Evolutionary conservation across 1,140 invertebrate species (phyloP).

Genomic region (Euura lappo): DNA sequence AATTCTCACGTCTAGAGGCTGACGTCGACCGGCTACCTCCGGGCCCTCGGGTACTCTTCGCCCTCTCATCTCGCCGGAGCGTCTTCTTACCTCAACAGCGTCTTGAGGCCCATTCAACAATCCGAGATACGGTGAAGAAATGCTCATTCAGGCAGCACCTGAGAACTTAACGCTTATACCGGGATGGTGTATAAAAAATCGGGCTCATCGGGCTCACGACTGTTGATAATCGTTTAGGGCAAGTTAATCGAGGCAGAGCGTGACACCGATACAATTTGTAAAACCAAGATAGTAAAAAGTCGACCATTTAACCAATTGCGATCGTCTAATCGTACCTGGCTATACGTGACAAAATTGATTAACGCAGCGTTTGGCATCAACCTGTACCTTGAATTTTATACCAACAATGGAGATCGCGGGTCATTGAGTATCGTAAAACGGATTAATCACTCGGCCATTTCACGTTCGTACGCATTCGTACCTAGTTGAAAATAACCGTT

Average conservation of each 20-base stretch:
- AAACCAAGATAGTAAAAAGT: slow-evolving; percentile 27
- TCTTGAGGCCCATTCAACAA: slow-evolving; percentile 9
- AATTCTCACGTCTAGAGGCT: slow-evolving; percentile 7
- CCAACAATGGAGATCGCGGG: background rate
- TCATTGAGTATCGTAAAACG: background rate
- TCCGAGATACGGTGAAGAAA: slow-evolving; percentile 9
- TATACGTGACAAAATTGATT: background rate
- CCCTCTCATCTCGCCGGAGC: background rate
- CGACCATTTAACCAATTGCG: slow-evolving; percentile 30
- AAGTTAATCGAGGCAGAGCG: slow-evolving; percentile 10
- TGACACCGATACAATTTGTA: slow-evolving; percentile 23
- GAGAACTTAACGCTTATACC: background rate
- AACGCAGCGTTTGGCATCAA: background rate
- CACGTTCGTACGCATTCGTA: too few relatives aligned
- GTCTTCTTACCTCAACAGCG: background rate
- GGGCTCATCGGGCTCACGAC: background rate
- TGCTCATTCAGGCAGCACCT: slow-evolving; percentile 9
- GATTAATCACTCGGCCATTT: background rate
- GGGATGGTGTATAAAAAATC: background rate
- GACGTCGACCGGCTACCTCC: background rate
- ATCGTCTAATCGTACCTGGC: slow-evolving; percentile 19
- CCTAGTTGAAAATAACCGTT: too few relatives aligned
- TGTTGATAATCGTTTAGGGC: slow-evolving; percentile 15
- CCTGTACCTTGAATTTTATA: background rate
- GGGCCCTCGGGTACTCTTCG: background rate